Evolutionary conservation across 2,797 vertebrate species (phyloP), one percentile per base, ranked within the genome.

Genomic region (Dermochelys coriacea): DNA sequence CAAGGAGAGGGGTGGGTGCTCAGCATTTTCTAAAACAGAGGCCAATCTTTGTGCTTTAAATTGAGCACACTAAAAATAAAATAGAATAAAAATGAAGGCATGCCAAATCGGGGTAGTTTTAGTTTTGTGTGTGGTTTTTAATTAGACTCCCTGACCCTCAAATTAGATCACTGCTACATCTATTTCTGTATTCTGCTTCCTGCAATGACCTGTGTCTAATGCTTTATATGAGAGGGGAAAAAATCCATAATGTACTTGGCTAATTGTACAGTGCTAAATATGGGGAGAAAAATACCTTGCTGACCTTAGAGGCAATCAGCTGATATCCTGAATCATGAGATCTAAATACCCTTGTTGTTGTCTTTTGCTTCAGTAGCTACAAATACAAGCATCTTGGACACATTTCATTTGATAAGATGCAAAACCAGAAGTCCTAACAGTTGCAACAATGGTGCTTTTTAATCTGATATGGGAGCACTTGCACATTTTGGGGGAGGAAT

Each of bases 361-460:
- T 85, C 51, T 94, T 94, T 93, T 89, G 47, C 49, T 78, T 15
- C 64, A 34, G 34, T 82, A 90, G 16, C 75, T 85, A 85, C 23
- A 83, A 85, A 29, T 31, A 77, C 31, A 68, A 52, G 74, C 54
- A 47, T 49, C 55, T 47, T 7, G 11, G 9, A 9, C 80, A 79
- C 61, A 37, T 71, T 90, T 86, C 10, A 51, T 86, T 51, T 61
- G 11, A 61, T 82, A 82, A 85, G 81, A 83, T n/a, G 74, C 87
- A 84, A 93, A 93, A 89, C 19, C 4, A 9, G 18, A 37, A 82
- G 6, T 50, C 25, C 80, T 64, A 11, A 50, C 15, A 93, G 74
- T 55, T 84, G 51, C 1, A 91, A 59, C 23, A 7, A 94, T 68
- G 9, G 29, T 47, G 87, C 87, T 75, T 82, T 45, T 18, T 87